phyloP scores from a whole-genome alignment of 2,797 vertebrate species.

The Stomatorhinus walkeri region DNA sequence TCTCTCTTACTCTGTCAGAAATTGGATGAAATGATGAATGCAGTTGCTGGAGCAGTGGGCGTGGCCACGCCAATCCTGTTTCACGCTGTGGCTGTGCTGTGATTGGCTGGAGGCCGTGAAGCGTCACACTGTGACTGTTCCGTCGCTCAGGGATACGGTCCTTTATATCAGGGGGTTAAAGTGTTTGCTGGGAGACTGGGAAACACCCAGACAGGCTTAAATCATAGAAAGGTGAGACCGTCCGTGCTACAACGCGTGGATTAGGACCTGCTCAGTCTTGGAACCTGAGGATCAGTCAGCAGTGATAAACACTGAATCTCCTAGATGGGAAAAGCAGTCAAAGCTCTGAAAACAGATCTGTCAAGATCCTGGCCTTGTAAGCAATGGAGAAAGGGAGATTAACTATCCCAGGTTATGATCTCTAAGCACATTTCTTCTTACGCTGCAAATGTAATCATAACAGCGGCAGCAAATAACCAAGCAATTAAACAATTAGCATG shows the following conservation, averaged over 20 bases:
- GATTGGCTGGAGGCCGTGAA: background rate
- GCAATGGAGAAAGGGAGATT: background rate
- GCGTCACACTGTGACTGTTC: background rate
- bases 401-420: background rate
- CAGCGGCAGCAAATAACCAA: background rate
- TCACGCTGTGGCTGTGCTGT: background rate
- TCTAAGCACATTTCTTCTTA: background rate
- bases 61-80: background rate
- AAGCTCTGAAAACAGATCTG: background rate
- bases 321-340: background rate
- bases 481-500: background rate
- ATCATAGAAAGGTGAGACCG: background rate
- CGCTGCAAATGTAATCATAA: background rate
- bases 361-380: background rate
- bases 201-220: background rate
- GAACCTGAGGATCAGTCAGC: background rate
- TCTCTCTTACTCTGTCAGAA: background rate
- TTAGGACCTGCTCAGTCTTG: background rate
- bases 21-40: background rate
- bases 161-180: background rate
- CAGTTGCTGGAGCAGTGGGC: background rate
- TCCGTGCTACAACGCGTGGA: background rate
- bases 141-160: background rate
- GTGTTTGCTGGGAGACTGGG: background rate
- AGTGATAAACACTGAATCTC: background rate